These are phyloP conservation scores for Danio albolineatus DNA, from an alignment of 2,797 vertebrate species.

Conservation along the genomic window DNA sequence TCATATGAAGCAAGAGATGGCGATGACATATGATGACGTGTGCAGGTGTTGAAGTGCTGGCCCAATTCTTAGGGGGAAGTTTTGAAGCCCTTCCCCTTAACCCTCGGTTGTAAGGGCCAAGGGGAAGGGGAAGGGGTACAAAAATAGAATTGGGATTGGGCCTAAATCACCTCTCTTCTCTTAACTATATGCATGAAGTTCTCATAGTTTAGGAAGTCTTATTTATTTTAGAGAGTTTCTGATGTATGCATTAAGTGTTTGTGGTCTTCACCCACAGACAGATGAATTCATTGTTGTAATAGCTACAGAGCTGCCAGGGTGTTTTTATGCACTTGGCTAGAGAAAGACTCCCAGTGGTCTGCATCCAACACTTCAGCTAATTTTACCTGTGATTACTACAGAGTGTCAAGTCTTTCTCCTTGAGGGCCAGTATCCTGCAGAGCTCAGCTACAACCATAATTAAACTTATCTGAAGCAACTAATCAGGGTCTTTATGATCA, in stretches of 20 bases:
- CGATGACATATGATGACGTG: no score
- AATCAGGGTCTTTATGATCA: background rate
- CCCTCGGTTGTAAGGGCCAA: no score
- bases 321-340: background rate
- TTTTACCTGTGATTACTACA: background rate
- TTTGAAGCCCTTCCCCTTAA: no score
- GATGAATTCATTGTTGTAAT: background rate
- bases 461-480: background rate
- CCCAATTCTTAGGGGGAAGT: no score
- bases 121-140: no score
- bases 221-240: conserved; percentile 1
- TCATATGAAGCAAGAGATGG: no score
- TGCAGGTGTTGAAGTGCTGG: no score
- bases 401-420: background rate
- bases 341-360: no score
- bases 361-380: background rate
- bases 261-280: background rate
- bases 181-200: background rate
- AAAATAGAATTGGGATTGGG: no score
- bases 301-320: background rate
- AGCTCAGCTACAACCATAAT: background rate
- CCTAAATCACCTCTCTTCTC: background rate
- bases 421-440: background rate
- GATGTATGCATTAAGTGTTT: background rate
- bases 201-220: background rate